A percentile compares a stretch with the other conserved stretches of the same genome.
Conservation (phyloP, 2,113 vertebrate species). For the Phalacrocorax pelagicus region DNA sequence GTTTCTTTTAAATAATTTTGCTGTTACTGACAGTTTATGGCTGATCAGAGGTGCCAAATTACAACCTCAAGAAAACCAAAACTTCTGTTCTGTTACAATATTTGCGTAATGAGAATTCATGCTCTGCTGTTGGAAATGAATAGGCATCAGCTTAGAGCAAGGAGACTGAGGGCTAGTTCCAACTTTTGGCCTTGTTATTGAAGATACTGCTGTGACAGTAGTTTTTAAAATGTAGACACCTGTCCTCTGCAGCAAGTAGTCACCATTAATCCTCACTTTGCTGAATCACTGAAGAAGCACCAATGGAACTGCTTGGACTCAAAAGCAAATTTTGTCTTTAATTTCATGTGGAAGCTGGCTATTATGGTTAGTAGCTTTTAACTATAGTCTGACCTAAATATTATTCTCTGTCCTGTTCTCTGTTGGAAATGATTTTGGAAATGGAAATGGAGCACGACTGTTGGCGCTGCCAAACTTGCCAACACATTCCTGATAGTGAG, state of each 20-base stretch:
- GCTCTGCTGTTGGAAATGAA: background rate
- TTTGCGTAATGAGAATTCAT: background rate
- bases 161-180: background rate
- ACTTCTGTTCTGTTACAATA: background rate
- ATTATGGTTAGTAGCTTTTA: background rate
- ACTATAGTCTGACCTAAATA: background rate
- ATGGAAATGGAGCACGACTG: background rate
- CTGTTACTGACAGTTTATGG: background rate
- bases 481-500: background rate
- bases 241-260: background rate
- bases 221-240: background rate
- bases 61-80: background rate
- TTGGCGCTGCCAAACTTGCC: background rate
- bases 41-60: background rate
- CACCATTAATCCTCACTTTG: background rate
- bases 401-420: background rate
- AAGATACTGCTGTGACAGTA: background rate
- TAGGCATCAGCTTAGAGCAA: background rate
- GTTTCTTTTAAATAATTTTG: background rate
- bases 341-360: background rate
- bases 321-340: background rate
- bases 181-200: background rate
- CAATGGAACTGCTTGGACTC: background rate
- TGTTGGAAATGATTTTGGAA: background rate
- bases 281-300: background rate